phyloP scores from a whole-genome alignment of 1,140 invertebrate genomes.

The Cydia fagiglandana region DNA sequence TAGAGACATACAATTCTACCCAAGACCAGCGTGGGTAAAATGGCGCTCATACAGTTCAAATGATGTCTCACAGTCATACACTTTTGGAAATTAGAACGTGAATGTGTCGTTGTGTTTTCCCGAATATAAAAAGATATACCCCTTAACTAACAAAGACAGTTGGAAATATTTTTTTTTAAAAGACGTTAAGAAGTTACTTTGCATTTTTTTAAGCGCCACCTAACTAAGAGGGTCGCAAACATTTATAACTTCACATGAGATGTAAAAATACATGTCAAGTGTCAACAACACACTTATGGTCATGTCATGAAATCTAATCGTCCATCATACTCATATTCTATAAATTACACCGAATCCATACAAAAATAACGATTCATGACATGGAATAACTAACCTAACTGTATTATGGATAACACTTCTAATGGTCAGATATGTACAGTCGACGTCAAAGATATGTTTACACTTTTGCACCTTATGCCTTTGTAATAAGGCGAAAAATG shows the following conservation, averaged over 20 bases:
- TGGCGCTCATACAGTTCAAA: background rate
- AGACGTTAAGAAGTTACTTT: too few species aligned
- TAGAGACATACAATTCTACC: background rate
- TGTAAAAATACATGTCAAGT: too few species aligned
- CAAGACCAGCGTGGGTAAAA: background rate
- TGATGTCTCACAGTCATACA: background rate
- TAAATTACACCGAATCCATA: slow-evolving; percentile 18
- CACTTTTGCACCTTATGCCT: slow-evolving; percentile 38
- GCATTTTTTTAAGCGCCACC: too few species aligned
- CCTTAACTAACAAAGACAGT: too few species aligned
- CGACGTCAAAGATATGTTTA: slow-evolving; percentile 29
- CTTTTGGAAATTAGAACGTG: background rate
- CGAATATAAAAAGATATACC: background rate
- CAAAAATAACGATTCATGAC: slow-evolving; percentile 14
- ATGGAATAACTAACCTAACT: background rate
- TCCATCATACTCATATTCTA: background rate
- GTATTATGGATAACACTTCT: too few species aligned
- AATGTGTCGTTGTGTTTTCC: background rate
- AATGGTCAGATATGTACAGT: too few species aligned
- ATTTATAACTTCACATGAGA: too few species aligned
- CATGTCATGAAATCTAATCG: background rate
- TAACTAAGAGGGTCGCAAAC: too few species aligned
- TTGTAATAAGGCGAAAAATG: slow-evolving; percentile 38
- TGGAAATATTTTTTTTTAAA: too few species aligned
- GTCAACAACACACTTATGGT: too few species aligned